Conservation (phyloP, 2,113 vertebrate genomes). For the Peromyscus californicus region DNA sequence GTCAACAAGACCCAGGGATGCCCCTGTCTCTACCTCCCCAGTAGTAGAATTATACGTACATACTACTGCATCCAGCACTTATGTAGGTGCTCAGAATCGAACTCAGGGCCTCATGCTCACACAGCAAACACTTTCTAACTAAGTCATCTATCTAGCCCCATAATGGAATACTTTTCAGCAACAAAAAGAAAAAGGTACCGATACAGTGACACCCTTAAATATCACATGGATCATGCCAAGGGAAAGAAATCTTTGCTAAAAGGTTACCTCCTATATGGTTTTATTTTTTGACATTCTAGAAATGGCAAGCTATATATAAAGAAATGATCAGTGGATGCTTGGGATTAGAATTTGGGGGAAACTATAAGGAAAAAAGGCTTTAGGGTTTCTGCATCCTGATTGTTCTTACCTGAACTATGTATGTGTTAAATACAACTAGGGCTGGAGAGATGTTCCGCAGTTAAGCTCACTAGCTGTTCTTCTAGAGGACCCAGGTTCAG, state of each 20-base stretch:
- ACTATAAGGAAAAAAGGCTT: not conserved
- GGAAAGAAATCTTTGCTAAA: not conserved
- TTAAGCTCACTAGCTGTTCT: not conserved
- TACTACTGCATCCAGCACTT: not conserved
- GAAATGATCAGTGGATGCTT: not conserved
- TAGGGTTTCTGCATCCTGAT: not conserved
- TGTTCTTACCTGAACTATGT: not conserved
- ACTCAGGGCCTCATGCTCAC: not conserved
- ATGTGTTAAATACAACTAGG: not conserved
- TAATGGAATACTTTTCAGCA: not conserved
- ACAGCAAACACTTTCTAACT: not conserved
- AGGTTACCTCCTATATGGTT: not conserved
- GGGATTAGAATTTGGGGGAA: not conserved
- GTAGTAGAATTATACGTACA: not conserved
- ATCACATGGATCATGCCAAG: not conserved
- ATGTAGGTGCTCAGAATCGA: not conserved
- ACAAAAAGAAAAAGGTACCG: not conserved
- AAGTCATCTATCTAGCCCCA: not conserved
- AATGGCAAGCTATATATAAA: not conserved
- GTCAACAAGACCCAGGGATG: not conserved
- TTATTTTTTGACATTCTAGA: not conserved
- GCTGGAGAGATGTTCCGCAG: not conserved
- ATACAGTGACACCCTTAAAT: not conserved
- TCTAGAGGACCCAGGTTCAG: not conserved
- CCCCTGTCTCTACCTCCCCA: not conserved